Evolutionary conservation across 2,888 invertebrate genomes (phyloP), one percentile per base, ranked within the genome.

Genomic region (Chalcis sispes): DNA sequence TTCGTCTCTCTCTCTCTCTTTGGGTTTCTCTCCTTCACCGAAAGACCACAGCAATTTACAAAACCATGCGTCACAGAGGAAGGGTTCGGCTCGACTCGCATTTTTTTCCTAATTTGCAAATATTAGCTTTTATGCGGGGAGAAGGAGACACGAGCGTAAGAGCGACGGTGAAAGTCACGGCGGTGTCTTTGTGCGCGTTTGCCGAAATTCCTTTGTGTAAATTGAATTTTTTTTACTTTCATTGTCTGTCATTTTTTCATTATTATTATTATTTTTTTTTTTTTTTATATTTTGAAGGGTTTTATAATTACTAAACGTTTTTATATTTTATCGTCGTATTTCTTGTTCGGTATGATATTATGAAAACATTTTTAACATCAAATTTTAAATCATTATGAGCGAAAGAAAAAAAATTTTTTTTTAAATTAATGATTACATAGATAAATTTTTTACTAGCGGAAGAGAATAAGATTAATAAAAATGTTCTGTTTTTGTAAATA

Each of bases 91-190:
- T 54, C 36, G 62, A 15, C 52, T 65, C 73, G 72, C 78, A 78
- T 78, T 78, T 78, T 78, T 78, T 78, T 64, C 75, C 75, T 78
- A 78, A 78, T 78, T 78, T 78, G 78, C 78, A 78, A 78, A 78
- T 78, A 78, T 78, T 78, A 78, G 78, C 72, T 78, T 72, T 75
- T 59, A 23, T 75, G 27, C 23, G 48, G 29, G 13, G 29, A 25
- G 2, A 36, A 32, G 32, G 13, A 32, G 46, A 7, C 27, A n/a
- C n/a, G n/a, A n/a, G n/a, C n/a, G n/a, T n/a, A 23, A 65, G 32
- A 40, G 62, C 32, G 1, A 2, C 15, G 58, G 20, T n/a, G 10
- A 65, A 25, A 40, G 62, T 23, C 3, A 2, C 15, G 58, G 20
- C n/a, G 10, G 15, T 46, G 59, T 67, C 74, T 77, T 74, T 67